phyloP scores from a whole-genome alignment of 2,888 invertebrate species.

The Blomia tropicalis region DNA sequence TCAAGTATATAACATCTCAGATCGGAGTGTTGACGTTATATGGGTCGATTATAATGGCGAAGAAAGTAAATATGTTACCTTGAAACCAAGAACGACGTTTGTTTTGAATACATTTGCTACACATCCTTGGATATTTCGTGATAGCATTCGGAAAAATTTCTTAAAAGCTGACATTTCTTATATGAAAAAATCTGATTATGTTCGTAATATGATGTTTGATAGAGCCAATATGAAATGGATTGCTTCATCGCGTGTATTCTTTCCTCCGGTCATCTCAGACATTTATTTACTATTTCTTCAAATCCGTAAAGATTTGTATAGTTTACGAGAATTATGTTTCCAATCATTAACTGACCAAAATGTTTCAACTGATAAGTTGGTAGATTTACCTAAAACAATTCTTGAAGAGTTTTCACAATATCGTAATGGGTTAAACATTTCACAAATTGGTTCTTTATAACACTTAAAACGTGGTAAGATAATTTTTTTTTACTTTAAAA shows the following conservation, averaged over 20 bases:
- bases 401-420: not conserved
- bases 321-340: slow-evolving; percentile 17
- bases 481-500: too few species aligned
- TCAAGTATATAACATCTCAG: not conserved
- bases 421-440: not conserved
- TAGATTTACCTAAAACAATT: slow-evolving; percentile 11
- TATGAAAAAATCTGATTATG: not conserved
- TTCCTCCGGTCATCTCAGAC: too few species aligned
- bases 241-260: not conserved
- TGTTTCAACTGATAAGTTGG: not conserved
- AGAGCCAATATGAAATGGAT: not conserved
- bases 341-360: slow-evolving; percentile 3
- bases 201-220: not conserved
- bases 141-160: not conserved
- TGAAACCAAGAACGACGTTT: not conserved
- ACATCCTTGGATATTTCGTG: slow-evolving; percentile 24
- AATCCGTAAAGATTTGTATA: not conserved
- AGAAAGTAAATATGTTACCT: slow-evolving; percentile 5
- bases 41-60: slow-evolving; percentile 18
- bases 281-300: too few species aligned
- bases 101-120: slow-evolving; percentile 15
- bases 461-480: too few species aligned
- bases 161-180: not conserved
- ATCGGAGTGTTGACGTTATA: not conserved
- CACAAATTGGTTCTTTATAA: too few species aligned